These are phyloP conservation scores for Saccopteryx leptura DNA, from an alignment of 2,113 vertebrate genomes.

Conservation along the genomic window DNA sequence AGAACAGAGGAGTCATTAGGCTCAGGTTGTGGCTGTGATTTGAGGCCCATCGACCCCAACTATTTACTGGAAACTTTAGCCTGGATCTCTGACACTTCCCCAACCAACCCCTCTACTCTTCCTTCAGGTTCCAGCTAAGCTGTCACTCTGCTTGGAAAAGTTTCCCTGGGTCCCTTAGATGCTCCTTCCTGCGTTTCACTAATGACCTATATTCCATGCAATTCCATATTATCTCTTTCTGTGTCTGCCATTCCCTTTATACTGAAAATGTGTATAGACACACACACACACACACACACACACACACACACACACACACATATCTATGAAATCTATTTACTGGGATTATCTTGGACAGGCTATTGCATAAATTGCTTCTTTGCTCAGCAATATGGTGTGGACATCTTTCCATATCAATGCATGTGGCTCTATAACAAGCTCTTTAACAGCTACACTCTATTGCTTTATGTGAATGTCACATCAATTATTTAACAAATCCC, in stretches of 20 bases:
- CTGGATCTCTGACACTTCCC: not conserved
- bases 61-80: not conserved
- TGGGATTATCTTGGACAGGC: constrained; percentile 40
- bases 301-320: not conserved
- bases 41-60: not conserved
- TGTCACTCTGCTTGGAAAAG: not conserved
- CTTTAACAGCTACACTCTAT: not conserved
- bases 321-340: not conserved
- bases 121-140: not conserved
- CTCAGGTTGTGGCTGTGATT: not conserved
- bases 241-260: not conserved
- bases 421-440: not conserved
- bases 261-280: not conserved
- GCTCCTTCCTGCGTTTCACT: not conserved
- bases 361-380: constrained; percentile 21
- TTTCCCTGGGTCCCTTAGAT: not conserved
- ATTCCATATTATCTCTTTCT: not conserved
- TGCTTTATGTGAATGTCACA: not conserved
- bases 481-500: constrained; percentile 56
- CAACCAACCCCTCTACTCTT: not conserved
- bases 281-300: not conserved
- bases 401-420: constrained; percentile 52
- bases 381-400: not conserved
- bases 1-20: not conserved
- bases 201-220: not conserved